Evolutionary conservation across 2,113 vertebrate genomes (phyloP), one percentile per base, ranked within the genome.

Genomic region (Suricata suricatta): DNA sequence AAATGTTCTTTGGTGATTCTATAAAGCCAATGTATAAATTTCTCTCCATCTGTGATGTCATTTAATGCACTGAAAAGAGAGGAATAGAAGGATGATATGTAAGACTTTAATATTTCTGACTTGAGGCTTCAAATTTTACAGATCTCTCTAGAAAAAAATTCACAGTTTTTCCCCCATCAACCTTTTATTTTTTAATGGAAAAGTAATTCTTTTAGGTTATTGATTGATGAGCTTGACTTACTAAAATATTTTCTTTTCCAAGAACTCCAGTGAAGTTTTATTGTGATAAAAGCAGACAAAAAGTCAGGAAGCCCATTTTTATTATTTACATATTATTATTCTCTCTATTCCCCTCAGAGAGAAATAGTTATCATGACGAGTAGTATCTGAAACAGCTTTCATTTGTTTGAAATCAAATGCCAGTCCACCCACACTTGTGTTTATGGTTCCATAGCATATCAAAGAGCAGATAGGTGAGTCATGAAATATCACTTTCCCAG

Each of bases 191-290:
- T 95, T 85, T 60, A 93, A 25, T 79, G 14, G 3, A 57, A 88
- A 96, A 47, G 11, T 11, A 93, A 68, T 41, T 80, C 7, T 71
- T 84, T 88, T 66, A 72, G 25, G 13, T 66, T 54, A 50, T 57
- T 95, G 35, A 50, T 68, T 66, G 29, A 41, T 29, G 79, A 33
- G 2, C 85, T 89, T 71, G 16, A 83, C 80, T 44, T 90, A 41
- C 27, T 68, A 93, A 92, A 87, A 71, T 84, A 52, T 90, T 88
- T 89, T 93, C 69, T 77, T 96, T 63, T 66, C 76, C n/a, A 90
- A 81, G 41, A 87, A 80, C 1, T 72, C 33, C 14, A 72, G 25
- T 88, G 64, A 90, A 60, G 29, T 88, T 95, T 17, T 71, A 21
- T 41, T 79, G 9, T 60, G 35, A 88, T 88, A 90, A 92, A 87